Conservation (phyloP, 2,888 invertebrate genomes). For the Choreutis nemorana region DNA sequence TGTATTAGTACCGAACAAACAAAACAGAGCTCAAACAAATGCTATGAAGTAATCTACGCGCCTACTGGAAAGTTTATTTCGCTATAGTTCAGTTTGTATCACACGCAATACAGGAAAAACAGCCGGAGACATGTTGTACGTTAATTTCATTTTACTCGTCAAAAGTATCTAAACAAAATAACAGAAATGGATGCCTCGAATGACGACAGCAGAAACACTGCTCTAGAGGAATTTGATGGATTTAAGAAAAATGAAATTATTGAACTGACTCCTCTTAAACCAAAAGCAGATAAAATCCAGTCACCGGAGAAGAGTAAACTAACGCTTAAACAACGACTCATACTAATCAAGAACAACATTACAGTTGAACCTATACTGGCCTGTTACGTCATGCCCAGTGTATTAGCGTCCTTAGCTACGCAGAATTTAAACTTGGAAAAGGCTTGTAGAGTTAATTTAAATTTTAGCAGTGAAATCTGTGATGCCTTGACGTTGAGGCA, state of each 20-base stretch:
- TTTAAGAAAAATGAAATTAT: not conserved
- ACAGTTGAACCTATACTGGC: constrained; percentile 79
- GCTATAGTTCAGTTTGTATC: too few relatives aligned
- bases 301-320: constrained; percentile 19
- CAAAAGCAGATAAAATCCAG: constrained; percentile 13
- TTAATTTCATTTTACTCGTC: too few relatives aligned
- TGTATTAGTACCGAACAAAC: too few relatives aligned
- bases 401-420: constrained; percentile 76
- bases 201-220: too few relatives aligned
- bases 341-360: constrained; percentile 56
- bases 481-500: constrained; percentile 76
- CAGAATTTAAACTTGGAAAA: constrained; percentile 86
- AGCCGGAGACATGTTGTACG: too few relatives aligned
- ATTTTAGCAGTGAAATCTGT: constrained; percentile 74
- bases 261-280: constrained; percentile 33
- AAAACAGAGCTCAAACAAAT: too few relatives aligned
- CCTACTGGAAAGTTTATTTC: too few relatives aligned
- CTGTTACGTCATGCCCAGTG: constrained; percentile 72
- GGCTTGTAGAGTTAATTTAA: constrained; percentile 83
- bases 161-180: too few relatives aligned
- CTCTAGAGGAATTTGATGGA: too few relatives aligned
- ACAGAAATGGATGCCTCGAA: too few relatives aligned
- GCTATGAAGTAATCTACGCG: too few relatives aligned
- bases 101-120: too few relatives aligned
- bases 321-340: constrained; percentile 31